Conservation (phyloP, 2,797 vertebrate species). For the Parambassis ranga region DNA sequence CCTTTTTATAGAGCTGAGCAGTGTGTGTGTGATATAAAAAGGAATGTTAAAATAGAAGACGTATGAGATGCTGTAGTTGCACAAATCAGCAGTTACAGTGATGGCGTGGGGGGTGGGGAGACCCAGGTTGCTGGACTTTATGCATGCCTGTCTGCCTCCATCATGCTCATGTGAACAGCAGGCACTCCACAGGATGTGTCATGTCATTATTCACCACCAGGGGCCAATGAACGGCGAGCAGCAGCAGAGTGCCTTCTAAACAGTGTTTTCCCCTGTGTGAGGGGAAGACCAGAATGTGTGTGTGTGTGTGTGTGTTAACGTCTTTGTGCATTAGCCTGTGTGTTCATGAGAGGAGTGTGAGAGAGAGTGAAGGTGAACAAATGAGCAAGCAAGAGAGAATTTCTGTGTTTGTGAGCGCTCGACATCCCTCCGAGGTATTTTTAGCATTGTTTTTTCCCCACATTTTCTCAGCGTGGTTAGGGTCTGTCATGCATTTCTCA, state of each 20-base stretch:
- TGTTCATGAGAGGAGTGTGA: slow-evolving; percentile 2
- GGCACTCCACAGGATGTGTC: slow-evolving; percentile 61
- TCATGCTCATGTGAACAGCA: slow-evolving; percentile 68
- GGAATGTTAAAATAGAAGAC: neutral
- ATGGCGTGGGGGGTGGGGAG: neutral
- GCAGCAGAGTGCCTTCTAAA: slow-evolving; percentile 50
- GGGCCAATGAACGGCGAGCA: slow-evolving; percentile 57
- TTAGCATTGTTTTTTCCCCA: slow-evolving; percentile 58
- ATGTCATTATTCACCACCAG: slow-evolving; percentile 72
- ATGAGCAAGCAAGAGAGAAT: slow-evolving; percentile 49
- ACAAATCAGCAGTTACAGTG: slow-evolving; percentile 22
- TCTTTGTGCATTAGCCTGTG: slow-evolving; percentile 32
- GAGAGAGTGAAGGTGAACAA: slow-evolving; percentile 38
- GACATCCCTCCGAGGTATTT: slow-evolving; percentile 68
- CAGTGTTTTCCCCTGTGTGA: slow-evolving; percentile 35
- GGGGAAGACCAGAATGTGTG: slow-evolving; percentile 38
- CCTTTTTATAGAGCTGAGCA: neutral
- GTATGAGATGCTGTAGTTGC: slow-evolving; percentile 3
- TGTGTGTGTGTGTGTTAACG: neutral
- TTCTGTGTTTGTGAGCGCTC: slow-evolving; percentile 44
- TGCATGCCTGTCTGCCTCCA: slow-evolving; percentile 61
- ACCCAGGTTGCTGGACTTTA: slow-evolving; percentile 54
- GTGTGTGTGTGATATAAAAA: neutral
- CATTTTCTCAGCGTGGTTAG: slow-evolving; percentile 10
- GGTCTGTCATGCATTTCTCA: slow-evolving; percentile 38